Base-by-base conservation (phyloP, 1,140 invertebrate genomes). In the Halesus radiatus region DNA sequence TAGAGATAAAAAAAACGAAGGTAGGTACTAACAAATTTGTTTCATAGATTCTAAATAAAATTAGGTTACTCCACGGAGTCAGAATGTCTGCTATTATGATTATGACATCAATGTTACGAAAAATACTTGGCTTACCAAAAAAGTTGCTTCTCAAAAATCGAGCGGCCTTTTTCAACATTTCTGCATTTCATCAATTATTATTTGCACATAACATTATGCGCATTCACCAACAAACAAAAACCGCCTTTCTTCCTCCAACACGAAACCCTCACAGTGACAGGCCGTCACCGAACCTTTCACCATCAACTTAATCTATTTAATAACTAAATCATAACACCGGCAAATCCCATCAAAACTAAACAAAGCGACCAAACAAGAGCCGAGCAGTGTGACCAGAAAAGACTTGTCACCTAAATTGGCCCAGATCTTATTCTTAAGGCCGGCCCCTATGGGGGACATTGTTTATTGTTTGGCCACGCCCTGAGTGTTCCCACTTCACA, bases 341-440 rank as follows among this genome's bases (percentile, higher is more conserved):
- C n/a, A 15, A 50, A 70, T 45, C 37, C 32, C 66, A 37, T 45
- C n/a, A 22, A 32, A 18, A n/a, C 23, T 16, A 20, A 16, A 70
- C 66, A 70, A 70, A 22, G 66, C 62, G 66, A 7, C 62, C 29
- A 60, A 7, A 37, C 62, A 66, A 66, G 16, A 32, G 10, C 16
- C 32, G 16, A 32, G 10, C 16, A 13, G 62, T 32, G 16, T 23
- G 16, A 29, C 16, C 20, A 29, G 26, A 66, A 66, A 66, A 70
- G n/a, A 70, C 37, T 6, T 70, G 66, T 70, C 66, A 70, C 66
- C 66, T 70, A 70, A 70, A 70, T 70, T 70, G 66, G 66, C 66
- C 66, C 66, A 70, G 66, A 70, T 70, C 62, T 66, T 26, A 29
- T 32, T 32, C 26, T 66, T 32, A 29, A 26, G 10, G 15, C 10